Percentiles rank a stretch among this genome's conserved stretches.
These are phyloP conservation scores for Mamestra brassicae DNA, from an alignment of 2,888 invertebrate species.

Conservation along the genomic window DNA sequence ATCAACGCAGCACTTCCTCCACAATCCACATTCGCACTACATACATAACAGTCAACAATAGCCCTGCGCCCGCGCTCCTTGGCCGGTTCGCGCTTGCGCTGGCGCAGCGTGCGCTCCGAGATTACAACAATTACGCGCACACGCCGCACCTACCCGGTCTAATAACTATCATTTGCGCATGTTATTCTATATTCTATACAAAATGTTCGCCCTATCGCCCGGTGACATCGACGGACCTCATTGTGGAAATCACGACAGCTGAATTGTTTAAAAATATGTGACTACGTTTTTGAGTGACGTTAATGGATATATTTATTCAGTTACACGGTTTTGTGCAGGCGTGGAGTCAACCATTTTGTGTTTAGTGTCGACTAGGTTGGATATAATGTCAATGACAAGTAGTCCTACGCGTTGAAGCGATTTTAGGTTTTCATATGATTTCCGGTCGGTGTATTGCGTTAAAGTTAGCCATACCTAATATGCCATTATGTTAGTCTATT, in stretches of 20 bases:
- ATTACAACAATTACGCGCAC: constrained; percentile 89
- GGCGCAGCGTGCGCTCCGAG: constrained; percentile 76
- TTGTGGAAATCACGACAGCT: constrained; percentile 58
- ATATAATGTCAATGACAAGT: background rate
- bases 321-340: constrained; percentile 34
- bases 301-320: constrained; percentile 55
- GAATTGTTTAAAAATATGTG: constrained; percentile 46
- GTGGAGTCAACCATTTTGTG: constrained; percentile 11
- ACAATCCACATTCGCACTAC: constrained; percentile 40
- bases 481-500: too few relatives aligned
- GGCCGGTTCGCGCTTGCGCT: constrained; percentile 54
- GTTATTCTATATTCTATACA: constrained; percentile 88
- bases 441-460: too few relatives aligned
- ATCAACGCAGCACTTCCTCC: constrained; percentile 44
- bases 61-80: constrained; percentile 66
- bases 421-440: too few relatives aligned
- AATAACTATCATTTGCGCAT: constrained; percentile 90
- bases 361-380: constrained; percentile 5
- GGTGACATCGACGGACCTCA: constrained; percentile 76
- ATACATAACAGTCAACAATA: constrained; percentile 55
- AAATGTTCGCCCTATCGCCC: constrained; percentile 82
- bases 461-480: too few relatives aligned
- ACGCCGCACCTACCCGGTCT: constrained; percentile 83
- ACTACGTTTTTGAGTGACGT: constrained; percentile 30
- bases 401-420: background rate